Percentiles rank a stretch among this genome's conserved stretches.
Evolutionary conservation across 2,113 vertebrate genomes (phyloP).

Genomic region (Anguilla rostrata): DNA sequence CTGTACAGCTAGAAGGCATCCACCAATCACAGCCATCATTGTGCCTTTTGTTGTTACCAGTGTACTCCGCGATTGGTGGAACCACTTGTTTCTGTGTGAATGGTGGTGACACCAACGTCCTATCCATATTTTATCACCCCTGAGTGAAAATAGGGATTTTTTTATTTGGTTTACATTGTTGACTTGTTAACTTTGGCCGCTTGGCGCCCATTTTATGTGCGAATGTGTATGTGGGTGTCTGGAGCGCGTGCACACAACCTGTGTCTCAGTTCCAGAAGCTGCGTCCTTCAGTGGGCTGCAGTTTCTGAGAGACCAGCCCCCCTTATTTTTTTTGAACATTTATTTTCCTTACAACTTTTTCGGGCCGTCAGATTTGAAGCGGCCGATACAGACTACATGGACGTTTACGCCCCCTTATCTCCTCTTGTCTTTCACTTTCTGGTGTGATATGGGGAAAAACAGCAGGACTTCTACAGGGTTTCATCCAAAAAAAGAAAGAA

Average conservation of each 20-base stretch:
- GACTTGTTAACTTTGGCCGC: conserved; percentile 8
- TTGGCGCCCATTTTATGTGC: conserved; percentile 9
- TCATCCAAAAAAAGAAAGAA: conserved; percentile 30
- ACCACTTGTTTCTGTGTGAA: too few species aligned
- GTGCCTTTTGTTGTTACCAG: too few species aligned
- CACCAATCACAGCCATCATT: too few species aligned
- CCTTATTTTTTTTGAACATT: background rate
- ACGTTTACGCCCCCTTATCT: conserved; percentile 43
- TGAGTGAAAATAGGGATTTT: too few species aligned
- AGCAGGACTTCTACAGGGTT: conserved; percentile 81
- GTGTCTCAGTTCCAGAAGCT: conserved; percentile 27
- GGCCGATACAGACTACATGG: conserved; percentile 1
- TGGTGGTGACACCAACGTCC: too few species aligned
- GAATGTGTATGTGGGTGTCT: conserved; percentile 23
- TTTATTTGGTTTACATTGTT: conserved; percentile 2
- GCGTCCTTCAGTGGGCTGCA: conserved; percentile 13
- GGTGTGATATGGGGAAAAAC: conserved; percentile 90
- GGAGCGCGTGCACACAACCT: background rate
- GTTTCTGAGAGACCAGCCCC: background rate
- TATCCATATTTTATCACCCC: too few species aligned
- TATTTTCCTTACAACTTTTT: background rate
- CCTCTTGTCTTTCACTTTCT: conserved; percentile 68
- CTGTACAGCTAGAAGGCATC: too few species aligned
- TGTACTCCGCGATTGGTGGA: too few species aligned
- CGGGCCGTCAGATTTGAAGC: conserved; percentile 10